Evolutionary conservation across 2,888 invertebrate genomes (phyloP).

Genomic region (Cataglyphis altisquamis): DNA sequence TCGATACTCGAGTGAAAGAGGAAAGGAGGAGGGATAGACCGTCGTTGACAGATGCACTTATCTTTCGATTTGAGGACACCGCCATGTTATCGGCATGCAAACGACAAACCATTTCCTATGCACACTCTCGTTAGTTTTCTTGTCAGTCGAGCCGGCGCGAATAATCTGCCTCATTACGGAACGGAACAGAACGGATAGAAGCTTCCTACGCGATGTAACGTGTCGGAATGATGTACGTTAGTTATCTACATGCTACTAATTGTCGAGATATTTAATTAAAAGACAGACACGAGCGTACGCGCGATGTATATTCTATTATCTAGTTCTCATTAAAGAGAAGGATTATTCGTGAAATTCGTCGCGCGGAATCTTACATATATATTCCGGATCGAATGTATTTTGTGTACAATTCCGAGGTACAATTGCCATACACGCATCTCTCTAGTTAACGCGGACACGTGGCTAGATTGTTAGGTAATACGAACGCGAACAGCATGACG

Average conservation of each 20-base stretch:
- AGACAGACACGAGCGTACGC: not conserved
- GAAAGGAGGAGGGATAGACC: not conserved
- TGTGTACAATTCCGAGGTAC: not conserved
- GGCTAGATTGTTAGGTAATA: constrained; percentile 56
- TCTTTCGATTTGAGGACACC: constrained; percentile 65
- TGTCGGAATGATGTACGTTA: constrained; percentile 31
- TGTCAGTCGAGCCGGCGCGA: constrained; percentile 67
- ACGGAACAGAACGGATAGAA: constrained; percentile 72
- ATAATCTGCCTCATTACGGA: constrained; percentile 75
- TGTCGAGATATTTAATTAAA: constrained; percentile 51
- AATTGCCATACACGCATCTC: constrained; percentile 18
- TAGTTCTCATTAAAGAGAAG: not conserved
- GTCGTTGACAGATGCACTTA: constrained; percentile 73
- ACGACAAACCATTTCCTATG: constrained; percentile 80
- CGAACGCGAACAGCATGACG: constrained; percentile 74
- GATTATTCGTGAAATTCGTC: constrained; percentile 1
- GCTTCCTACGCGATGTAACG: constrained; percentile 67
- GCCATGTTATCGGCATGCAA: constrained; percentile 72
- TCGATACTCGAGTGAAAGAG: constrained; percentile 24
- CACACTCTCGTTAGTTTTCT: constrained; percentile 75
- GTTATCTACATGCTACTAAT: constrained; percentile 50
- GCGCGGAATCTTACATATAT: not conserved
- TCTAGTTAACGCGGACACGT: constrained; percentile 1
- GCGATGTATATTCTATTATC: not conserved
- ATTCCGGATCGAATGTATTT: not conserved